A percentile compares a stretch with the other conserved stretches of the same genome.
Conservation (phyloP, 2,797 vertebrate species). For the Coilia nasus region DNA sequence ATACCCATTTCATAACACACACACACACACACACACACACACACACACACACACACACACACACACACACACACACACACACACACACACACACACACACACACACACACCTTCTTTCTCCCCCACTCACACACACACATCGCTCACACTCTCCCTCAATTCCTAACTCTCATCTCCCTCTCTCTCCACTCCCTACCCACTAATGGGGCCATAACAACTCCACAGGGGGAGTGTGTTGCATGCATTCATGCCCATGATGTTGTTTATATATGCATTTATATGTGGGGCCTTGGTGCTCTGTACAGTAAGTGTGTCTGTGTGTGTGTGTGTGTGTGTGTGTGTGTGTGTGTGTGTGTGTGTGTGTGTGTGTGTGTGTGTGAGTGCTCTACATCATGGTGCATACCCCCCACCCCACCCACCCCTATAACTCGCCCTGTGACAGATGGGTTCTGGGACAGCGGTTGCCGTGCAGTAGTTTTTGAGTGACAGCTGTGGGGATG, state of each 20-base stretch:
- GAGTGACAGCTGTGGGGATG: constrained; percentile 8
- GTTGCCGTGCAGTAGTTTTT: neutral
- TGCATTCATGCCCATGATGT: constrained; percentile 33
- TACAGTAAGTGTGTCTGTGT: neutral
- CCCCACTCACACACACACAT: neutral
- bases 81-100: neutral
- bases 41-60: neutral
- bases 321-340: neutral
- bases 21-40: neutral
- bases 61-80: neutral
- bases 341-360: too few relatives aligned
- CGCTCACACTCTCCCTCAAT: constrained; percentile 39
- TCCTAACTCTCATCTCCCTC: constrained; percentile 47
- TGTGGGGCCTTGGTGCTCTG: neutral
- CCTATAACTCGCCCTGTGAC: neutral
- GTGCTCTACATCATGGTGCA: neutral
- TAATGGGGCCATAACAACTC: constrained; percentile 63
- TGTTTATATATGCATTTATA: neutral
- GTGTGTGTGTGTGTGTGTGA: neutral
- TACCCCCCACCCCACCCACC: neutral
- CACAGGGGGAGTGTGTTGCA: neutral
- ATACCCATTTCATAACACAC: neutral
- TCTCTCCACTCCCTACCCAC: constrained; percentile 26
- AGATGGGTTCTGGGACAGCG: constrained; percentile 6
- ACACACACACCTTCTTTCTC: constrained; percentile 38